Conservation (phyloP, 2,113 vertebrate species). For the Gambusia affinis region DNA sequence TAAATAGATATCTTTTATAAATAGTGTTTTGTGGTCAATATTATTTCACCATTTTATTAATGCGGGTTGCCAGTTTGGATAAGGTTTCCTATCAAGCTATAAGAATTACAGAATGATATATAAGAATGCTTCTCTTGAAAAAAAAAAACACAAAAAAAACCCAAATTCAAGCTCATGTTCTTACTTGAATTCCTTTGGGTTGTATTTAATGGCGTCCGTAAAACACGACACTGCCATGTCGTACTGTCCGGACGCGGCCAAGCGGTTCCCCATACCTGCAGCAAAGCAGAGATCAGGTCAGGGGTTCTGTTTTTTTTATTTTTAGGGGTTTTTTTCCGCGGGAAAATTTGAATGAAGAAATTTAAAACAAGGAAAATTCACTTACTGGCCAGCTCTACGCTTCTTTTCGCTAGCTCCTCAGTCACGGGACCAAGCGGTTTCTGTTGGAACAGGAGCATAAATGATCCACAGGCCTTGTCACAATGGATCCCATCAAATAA, state of each 20-base stretch:
- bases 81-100: too few species aligned
- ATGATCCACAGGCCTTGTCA: neutral
- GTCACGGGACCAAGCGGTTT: slow-evolving; percentile 3
- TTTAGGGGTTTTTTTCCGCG: neutral
- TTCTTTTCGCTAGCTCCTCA: slow-evolving; percentile 62
- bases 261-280: slow-evolving; percentile 78
- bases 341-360: neutral
- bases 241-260: slow-evolving; percentile 74
- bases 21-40: too few species aligned
- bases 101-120: too few species aligned
- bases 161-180: slow-evolving; percentile 1
- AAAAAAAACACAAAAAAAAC: neutral
- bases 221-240: slow-evolving; percentile 79
- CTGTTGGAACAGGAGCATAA: slow-evolving; percentile 24
- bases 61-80: too few species aligned
- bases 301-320: neutral
- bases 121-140: too few species aligned
- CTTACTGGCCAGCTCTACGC: slow-evolving; percentile 75
- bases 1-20: too few species aligned
- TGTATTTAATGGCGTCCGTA: slow-evolving; percentile 83
- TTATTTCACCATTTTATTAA: too few species aligned
- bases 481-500: neutral
- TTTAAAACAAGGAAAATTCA: neutral
- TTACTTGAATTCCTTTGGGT: slow-evolving; percentile 85
- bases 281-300: neutral